phyloP scores from a whole-genome alignment of 2,113 vertebrate species.

The Forbesichthys papilliferus region DNA sequence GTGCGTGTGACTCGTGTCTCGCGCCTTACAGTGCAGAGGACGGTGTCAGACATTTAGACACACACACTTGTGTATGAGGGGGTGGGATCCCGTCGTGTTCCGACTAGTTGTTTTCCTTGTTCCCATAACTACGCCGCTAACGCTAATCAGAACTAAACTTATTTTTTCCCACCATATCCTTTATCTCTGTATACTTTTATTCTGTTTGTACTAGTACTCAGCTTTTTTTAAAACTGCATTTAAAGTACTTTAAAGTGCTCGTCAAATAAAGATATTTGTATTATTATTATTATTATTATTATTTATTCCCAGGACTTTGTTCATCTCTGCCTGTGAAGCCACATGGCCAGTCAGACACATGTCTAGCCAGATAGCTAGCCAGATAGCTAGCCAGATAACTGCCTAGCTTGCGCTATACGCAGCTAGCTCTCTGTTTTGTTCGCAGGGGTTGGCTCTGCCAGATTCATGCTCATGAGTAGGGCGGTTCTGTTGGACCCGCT shows the following conservation, averaged over 20 bases:
- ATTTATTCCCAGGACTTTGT: too few species aligned
- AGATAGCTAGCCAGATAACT: slow-evolving; percentile 50
- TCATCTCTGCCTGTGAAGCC: too few species aligned
- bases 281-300: too few species aligned
- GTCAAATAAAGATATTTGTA: too few species aligned
- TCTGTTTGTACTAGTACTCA: too few species aligned
- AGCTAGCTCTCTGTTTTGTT: slow-evolving; percentile 62
- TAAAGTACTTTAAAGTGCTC: too few species aligned
- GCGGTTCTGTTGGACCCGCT: slow-evolving; percentile 36
- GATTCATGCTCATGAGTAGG: slow-evolving; percentile 67
- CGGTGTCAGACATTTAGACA: not conserved
- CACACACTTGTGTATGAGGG: slow-evolving; percentile 31
- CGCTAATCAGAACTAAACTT: slow-evolving; percentile 42
- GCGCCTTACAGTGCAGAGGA: too few species aligned
- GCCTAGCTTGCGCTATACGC: slow-evolving; percentile 50
- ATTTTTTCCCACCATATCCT: slow-evolving; percentile 4
- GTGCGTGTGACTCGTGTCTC: slow-evolving; percentile 29
- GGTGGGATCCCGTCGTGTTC: slow-evolving; percentile 65
- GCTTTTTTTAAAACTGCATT: not conserved
- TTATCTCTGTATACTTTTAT: slow-evolving; percentile 25
- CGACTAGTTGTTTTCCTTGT: slow-evolving; percentile 66
- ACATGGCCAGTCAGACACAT: not conserved
- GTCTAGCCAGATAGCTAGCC: slow-evolving; percentile 28
- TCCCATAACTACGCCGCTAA: slow-evolving; percentile 57
- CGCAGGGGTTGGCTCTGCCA: slow-evolving; percentile 68